These are phyloP conservation scores for Acanthiza pusilla DNA, from an alignment of 2,797 vertebrate species.

Conservation along the genomic window DNA sequence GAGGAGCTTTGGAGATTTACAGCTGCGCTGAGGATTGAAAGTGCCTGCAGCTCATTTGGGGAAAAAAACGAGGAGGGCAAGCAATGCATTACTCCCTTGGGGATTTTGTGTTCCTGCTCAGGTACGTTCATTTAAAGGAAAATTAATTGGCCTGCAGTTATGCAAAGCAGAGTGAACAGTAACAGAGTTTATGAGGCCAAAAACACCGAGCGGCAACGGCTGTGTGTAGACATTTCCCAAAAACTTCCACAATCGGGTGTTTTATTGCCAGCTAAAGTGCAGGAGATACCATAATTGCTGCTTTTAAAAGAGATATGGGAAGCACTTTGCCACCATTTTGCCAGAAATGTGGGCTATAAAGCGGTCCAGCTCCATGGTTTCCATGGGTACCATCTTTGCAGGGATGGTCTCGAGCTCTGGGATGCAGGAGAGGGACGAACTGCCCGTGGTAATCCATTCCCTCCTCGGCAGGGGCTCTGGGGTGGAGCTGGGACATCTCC, in stretches of 20 bases:
- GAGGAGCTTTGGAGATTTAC: background rate
- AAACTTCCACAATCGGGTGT: background rate
- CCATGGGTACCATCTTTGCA: background rate
- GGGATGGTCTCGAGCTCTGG: background rate
- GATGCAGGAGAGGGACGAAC: background rate
- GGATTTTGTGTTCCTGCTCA: background rate
- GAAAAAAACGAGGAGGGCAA: background rate
- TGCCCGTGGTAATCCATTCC: background rate
- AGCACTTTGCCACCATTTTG: background rate
- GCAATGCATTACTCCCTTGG: background rate
- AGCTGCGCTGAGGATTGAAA: accelerated
- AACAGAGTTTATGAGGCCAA: background rate
- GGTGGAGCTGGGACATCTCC: background rate
- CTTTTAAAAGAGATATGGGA: background rate
- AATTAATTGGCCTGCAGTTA: background rate
- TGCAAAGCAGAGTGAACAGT: background rate
- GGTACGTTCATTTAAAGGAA: background rate
- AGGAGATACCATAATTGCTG: background rate
- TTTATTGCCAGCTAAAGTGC: background rate
- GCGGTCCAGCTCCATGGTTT: background rate
- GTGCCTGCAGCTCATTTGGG: background rate
- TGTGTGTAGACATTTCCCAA: background rate
- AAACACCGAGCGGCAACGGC: background rate
- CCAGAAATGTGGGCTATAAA: background rate
- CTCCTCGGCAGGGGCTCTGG: background rate